Conservation (phyloP, 2,113 vertebrate species). For the Orycteropus afer region DNA sequence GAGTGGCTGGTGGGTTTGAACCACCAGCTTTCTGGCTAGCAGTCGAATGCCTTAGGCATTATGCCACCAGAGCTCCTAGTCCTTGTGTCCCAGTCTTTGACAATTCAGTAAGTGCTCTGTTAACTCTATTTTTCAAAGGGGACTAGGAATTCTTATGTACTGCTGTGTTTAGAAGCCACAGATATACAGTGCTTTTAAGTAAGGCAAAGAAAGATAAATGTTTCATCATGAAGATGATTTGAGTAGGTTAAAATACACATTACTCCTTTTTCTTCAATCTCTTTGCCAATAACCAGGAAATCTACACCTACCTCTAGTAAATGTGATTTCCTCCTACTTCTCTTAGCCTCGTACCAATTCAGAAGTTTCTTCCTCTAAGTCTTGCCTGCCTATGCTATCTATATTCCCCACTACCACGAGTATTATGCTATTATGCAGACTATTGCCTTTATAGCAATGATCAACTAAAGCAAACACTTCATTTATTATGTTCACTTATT, state of each 20-base stretch:
- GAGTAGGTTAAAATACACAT: neutral
- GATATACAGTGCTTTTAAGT: neutral
- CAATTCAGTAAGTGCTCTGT: neutral
- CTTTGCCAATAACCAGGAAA: neutral
- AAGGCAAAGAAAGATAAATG: neutral
- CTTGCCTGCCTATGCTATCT: neutral
- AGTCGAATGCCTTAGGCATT: too few relatives aligned
- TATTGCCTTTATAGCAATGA: neutral
- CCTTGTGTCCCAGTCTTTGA: too few relatives aligned
- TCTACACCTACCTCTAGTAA: neutral
- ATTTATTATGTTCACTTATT: neutral
- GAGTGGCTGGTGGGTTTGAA: too few relatives aligned
- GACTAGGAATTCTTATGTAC: neutral
- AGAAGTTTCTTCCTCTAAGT: neutral
- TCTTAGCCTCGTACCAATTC: neutral
- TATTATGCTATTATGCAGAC: neutral
- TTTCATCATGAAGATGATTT: neutral
- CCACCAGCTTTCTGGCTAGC: too few relatives aligned
- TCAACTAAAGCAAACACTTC: neutral
- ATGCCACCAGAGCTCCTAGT: too few relatives aligned
- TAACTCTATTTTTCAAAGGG: neutral
- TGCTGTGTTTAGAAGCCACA: neutral
- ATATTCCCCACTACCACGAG: neutral
- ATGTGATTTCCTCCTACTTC: neutral
- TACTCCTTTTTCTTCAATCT: neutral